A percentile compares a stretch with the other conserved stretches of the same genome.
These are phyloP conservation scores for Hylomyscus alleni DNA, from an alignment of 2,797 vertebrate species.

Conservation along the genomic window DNA sequence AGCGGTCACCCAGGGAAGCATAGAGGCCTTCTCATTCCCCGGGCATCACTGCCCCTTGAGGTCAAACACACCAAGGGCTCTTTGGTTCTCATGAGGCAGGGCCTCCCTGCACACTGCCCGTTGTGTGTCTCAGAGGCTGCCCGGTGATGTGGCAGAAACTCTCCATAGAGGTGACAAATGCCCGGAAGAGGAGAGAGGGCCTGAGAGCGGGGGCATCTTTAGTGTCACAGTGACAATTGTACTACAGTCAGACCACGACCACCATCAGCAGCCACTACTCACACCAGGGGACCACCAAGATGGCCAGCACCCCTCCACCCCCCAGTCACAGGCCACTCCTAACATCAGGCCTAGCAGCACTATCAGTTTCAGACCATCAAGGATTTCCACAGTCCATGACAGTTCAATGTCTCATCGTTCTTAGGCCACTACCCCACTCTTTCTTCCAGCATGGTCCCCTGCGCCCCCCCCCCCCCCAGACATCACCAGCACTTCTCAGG, in stretches of 20 bases:
- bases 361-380: background rate
- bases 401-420: too few relatives aligned
- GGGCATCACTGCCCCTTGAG: background rate
- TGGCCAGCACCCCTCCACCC: background rate
- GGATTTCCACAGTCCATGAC: background rate
- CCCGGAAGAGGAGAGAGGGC: background rate
- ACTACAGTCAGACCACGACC: background rate
- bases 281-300: background rate
- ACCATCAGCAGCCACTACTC: background rate
- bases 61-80: background rate
- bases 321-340: background rate
- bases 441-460: too few relatives aligned
- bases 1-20: background rate
- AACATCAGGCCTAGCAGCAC: background rate
- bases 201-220: background rate
- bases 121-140: background rate
- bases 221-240: too few relatives aligned
- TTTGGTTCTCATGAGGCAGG: background rate
- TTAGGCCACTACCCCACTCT: background rate
- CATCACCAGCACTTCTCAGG: background rate
- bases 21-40: background rate
- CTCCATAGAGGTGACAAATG: background rate
- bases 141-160: background rate
- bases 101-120: background rate
- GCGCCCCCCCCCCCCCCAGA: too few relatives aligned